Conservation (phyloP, 2,113 vertebrate species). For the Nasalis larvatus region DNA sequence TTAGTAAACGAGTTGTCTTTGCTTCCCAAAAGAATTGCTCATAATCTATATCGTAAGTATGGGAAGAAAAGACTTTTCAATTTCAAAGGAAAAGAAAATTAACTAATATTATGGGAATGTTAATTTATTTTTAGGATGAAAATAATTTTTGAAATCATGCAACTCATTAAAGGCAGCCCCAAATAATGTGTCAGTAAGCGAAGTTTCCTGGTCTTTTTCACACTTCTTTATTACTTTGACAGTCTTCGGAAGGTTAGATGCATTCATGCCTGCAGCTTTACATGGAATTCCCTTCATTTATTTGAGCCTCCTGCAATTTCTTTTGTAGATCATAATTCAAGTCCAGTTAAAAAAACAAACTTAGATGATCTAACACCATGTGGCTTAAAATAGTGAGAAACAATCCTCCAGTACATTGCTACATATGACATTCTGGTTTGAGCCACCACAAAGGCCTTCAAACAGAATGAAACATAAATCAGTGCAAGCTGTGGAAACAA, state of each 20-base stretch:
- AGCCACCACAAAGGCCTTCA: conserved; percentile 33
- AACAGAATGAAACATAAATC: conserved; percentile 63
- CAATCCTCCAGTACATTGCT: neutral
- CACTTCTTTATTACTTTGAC: neutral
- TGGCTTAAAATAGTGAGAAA: conserved; percentile 41
- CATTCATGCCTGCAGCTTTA: neutral
- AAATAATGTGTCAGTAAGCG: neutral
- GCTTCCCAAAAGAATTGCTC: neutral
- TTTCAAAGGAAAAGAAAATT: neutral
- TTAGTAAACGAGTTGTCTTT: neutral
- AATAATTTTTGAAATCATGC: neutral
- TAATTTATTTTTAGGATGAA: neutral
- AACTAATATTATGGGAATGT: neutral
- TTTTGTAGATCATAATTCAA: conserved; percentile 45
- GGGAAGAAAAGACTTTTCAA: neutral
- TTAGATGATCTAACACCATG: neutral
- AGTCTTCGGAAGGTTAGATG: neutral
- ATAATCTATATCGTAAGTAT: neutral
- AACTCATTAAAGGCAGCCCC: neutral
- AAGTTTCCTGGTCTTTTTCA: neutral
- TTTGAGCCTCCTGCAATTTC: conserved; percentile 46
- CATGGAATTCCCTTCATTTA: conserved; percentile 26
- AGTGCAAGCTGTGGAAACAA: conserved; percentile 77
- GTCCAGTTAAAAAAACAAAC: conserved; percentile 47
- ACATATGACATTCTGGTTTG: conserved; percentile 6